These are phyloP conservation scores for Phalloptychus januarius DNA, from an alignment of 2,797 vertebrate genomes.

Conservation along the genomic window DNA sequence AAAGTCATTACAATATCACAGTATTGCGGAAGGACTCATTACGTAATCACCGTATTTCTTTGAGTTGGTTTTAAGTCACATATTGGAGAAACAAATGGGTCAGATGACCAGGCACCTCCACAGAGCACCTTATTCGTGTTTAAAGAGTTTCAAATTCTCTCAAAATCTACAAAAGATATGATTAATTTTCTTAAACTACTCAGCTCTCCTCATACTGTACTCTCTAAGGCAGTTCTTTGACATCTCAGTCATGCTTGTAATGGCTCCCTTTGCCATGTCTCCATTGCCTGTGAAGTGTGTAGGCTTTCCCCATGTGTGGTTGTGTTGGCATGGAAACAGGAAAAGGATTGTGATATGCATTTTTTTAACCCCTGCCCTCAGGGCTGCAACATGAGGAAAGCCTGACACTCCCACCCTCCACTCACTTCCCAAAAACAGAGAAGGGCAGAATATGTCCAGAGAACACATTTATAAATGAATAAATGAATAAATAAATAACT, in stretches of 20 bases:
- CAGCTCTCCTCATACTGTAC: constrained; percentile 10
- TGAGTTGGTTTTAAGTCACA: not conserved
- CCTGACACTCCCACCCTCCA: constrained; percentile 55
- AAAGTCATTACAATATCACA: constrained; percentile 48
- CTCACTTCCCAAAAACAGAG: constrained; percentile 26
- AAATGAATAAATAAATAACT: not conserved
- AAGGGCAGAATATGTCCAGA: constrained; percentile 8
- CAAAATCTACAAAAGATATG: constrained; percentile 15
- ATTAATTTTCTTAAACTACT: constrained; percentile 1
- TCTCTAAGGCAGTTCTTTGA: constrained; percentile 37
- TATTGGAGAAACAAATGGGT: not conserved
- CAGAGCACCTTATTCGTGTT: constrained; percentile 12
- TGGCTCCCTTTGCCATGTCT: constrained; percentile 43
- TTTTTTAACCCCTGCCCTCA: constrained; percentile 62
- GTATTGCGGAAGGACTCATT: not conserved
- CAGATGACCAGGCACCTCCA: constrained; percentile 2
- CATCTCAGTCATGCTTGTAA: constrained; percentile 46
- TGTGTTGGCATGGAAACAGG: constrained; percentile 81
- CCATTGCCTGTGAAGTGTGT: constrained; percentile 50
- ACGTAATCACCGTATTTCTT: not conserved
- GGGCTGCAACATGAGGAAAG: constrained; percentile 51
- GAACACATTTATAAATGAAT: not conserved
- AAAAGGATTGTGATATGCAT: constrained; percentile 66
- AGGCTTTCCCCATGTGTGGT: constrained; percentile 62
- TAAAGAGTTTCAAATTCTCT: not conserved